phyloP scores from a whole-genome alignment of 2,113 vertebrate species.

The Budorcas taxicolor region DNA sequence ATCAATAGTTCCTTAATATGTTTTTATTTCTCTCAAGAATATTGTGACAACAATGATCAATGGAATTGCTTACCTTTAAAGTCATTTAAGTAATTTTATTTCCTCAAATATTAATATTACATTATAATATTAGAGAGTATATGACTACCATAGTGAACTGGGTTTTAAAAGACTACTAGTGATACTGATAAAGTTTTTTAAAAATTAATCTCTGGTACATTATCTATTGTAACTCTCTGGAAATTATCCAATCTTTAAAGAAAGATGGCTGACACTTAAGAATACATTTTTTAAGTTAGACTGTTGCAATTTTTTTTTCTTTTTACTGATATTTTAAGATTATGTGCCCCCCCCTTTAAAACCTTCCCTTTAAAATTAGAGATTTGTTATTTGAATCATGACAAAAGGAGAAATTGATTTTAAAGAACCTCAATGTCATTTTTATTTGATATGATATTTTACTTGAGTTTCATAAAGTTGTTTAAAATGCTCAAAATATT shows the following conservation, averaged over 20 bases:
- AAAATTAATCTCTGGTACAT: neutral
- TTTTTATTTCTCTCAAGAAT: neutral
- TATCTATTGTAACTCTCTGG: neutral
- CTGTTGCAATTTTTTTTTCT: neutral
- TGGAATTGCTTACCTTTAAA: neutral
- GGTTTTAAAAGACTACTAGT: neutral
- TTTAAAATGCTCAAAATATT: conserved; percentile 67
- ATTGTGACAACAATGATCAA: neutral
- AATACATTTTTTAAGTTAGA: neutral
- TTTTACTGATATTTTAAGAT: neutral
- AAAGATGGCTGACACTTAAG: neutral
- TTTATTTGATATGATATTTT: conserved; percentile 63
- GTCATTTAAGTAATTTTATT: neutral
- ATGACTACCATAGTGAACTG: neutral
- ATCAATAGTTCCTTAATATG: neutral
- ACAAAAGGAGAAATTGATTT: conserved; percentile 25
- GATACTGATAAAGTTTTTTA: neutral
- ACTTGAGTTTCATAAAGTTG: conserved; percentile 62
- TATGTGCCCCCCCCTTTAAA: neutral
- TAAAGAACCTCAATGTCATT: neutral
- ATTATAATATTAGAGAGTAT: neutral
- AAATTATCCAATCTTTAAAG: neutral
- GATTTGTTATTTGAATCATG: neutral
- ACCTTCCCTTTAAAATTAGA: neutral
- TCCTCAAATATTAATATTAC: neutral